phyloP scores from a whole-genome alignment of 2,797 vertebrate species.

The Trachops cirrhosus region DNA sequence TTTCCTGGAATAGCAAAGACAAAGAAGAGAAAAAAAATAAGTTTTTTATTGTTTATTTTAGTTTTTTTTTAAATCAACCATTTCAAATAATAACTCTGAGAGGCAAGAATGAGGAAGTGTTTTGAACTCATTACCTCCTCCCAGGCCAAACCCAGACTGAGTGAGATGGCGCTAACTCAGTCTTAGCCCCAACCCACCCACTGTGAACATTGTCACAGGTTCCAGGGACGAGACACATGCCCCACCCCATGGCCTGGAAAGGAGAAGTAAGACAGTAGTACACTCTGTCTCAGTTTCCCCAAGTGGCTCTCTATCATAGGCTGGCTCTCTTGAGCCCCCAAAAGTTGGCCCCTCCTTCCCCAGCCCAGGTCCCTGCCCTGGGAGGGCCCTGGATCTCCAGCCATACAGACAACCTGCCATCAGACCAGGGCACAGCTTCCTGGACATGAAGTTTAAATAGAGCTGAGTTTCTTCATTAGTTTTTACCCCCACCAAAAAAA shows the following conservation, averaged over 20 bases:
- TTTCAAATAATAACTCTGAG: constrained; percentile 18
- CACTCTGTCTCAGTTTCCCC: background rate
- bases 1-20: constrained; percentile 83
- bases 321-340: background rate
- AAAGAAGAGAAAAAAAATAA: constrained; percentile 31
- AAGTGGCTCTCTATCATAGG: background rate
- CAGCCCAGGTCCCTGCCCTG: background rate
- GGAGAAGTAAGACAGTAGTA: background rate
- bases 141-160: background rate
- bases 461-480: constrained; percentile 78
- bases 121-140: constrained; percentile 13
- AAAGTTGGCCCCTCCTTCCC: background rate
- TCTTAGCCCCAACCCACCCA: background rate
- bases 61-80: background rate
- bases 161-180: background rate
- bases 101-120: constrained; percentile 26
- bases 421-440: constrained; percentile 75
- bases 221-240: background rate
- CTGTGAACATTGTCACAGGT: background rate
- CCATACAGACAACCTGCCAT: constrained; percentile 76
- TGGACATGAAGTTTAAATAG: constrained; percentile 80
- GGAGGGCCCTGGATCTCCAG: constrained; percentile 42
- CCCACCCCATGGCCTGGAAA: background rate
- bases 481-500: constrained; percentile 17
- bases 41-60: background rate